Conservation (phyloP, 2,113 vertebrate genomes). For the Cygnus atratus region DNA sequence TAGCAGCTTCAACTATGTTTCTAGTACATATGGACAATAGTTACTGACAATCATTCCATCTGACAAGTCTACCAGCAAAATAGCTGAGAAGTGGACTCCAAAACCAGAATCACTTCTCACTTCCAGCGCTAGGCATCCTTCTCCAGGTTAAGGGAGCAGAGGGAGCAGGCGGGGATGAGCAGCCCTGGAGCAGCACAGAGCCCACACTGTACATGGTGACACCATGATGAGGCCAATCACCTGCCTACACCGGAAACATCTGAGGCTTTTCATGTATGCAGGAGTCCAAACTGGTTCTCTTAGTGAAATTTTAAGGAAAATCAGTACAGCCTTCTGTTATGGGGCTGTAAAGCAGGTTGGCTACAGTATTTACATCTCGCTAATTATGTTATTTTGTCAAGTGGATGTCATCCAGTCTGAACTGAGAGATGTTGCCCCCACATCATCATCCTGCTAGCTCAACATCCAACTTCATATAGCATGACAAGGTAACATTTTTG, state of each 20-base stretch:
- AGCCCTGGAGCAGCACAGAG: neutral
- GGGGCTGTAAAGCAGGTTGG: neutral
- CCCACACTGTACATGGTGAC: too few relatives aligned
- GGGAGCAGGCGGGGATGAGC: too few relatives aligned
- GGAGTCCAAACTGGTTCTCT: neutral
- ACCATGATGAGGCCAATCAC: too few relatives aligned
- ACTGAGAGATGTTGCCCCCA: neutral
- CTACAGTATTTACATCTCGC: neutral
- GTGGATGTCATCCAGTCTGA: neutral
- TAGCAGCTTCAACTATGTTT: neutral
- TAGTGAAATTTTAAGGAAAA: neutral
- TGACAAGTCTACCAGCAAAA: neutral
- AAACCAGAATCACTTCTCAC: neutral
- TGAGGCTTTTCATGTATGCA: neutral
- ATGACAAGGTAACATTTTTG: conserved; percentile 70
- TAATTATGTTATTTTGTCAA: neutral
- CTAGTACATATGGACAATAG: neutral
- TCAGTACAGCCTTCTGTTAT: neutral
- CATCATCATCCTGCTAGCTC: neutral
- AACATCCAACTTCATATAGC: conserved; percentile 36
- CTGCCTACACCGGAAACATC: neutral
- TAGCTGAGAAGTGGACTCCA: neutral
- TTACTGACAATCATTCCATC: neutral
- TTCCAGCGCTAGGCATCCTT: neutral
- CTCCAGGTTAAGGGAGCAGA: neutral